These are phyloP conservation scores for Pterocles gutturalis DNA, from an alignment of 2,113 vertebrate species.

Conservation along the genomic window DNA sequence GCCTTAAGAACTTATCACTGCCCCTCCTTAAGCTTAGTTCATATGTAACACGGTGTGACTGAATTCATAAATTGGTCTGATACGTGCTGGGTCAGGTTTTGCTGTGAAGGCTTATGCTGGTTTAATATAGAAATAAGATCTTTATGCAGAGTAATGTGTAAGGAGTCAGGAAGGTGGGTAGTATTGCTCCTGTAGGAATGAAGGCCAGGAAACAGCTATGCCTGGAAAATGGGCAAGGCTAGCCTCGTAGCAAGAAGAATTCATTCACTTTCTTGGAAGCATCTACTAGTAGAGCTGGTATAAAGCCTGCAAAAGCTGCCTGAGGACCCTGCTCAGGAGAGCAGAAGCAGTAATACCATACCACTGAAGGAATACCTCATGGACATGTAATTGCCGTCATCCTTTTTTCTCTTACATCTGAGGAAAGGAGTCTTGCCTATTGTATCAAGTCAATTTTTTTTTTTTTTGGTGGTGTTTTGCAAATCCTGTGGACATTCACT, in stretches of 20 bases:
- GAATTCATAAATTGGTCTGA: background rate
- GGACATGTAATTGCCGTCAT: constrained; percentile 18
- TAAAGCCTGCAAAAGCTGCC: background rate
- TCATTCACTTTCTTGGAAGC: background rate
- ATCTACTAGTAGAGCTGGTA: background rate
- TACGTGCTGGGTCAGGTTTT: background rate
- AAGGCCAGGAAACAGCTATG: background rate
- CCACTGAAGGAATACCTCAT: constrained; percentile 54
- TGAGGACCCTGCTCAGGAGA: background rate
- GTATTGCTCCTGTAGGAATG: background rate
- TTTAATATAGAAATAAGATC: background rate
- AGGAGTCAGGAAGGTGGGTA: background rate
- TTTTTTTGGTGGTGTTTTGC: background rate
- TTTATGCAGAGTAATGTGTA: background rate
- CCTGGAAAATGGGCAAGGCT: background rate
- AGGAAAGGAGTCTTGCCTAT: background rate
- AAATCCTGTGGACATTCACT: background rate
- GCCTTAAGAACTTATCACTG: constrained; percentile 51
- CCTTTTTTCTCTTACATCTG: background rate
- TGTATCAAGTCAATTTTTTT: background rate
- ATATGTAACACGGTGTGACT: background rate
- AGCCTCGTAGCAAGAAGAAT: background rate
- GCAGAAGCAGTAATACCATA: background rate
- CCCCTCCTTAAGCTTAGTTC: constrained; percentile 29
- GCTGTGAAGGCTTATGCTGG: background rate